Base-by-base conservation (phyloP, 2,113 vertebrate species). In the Nettapus auritus region DNA sequence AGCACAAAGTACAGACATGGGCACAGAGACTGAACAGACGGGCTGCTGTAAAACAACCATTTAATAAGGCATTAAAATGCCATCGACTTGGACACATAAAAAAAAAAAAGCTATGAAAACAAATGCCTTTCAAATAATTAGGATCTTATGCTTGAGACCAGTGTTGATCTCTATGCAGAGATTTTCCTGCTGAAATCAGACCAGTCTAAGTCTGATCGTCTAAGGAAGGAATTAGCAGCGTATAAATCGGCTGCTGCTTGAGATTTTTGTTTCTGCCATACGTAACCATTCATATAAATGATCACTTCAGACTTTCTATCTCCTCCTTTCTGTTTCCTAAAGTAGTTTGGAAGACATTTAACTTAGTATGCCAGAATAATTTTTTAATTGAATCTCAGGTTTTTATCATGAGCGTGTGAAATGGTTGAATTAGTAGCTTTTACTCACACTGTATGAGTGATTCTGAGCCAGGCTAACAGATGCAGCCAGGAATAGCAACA, bases 11-110 rank as follows among this genome's bases (percentile, higher is more conserved):
- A 94, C 97, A 98, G 98, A 96, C 97, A 93, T 44, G 96, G 96
- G 97, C 97, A 95, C 96, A 97, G 97, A 96, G 89, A 93, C 82
- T 86, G 93, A 97, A 96, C 98, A 98, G 98, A 97, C 97, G 91
- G 97, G 97, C 97, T 96, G 97, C 98, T 98, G 98, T 97, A 98
- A 98, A 98, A 98, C 92, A 93, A 83, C 97, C 96, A 48, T 98
- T 98, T 98, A 98, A 98, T 98, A 98, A 98, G 98, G 97, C 98
- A 98, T 98, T 98, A 98, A 98, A 98, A 98, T 98, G 98, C 98
- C 98, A 98, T 98, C 97, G 97, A 98, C 95, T 96, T 94, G 97
- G 94, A 98, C 98, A 98, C 97, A 95, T 95, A 62, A 90, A 97
- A 96, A 96, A 44, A 42, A 96, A 97, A 95, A 78, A 94, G 63